Conservation (phyloP, 2,888 invertebrate species). For the Eupithecia centaureata region DNA sequence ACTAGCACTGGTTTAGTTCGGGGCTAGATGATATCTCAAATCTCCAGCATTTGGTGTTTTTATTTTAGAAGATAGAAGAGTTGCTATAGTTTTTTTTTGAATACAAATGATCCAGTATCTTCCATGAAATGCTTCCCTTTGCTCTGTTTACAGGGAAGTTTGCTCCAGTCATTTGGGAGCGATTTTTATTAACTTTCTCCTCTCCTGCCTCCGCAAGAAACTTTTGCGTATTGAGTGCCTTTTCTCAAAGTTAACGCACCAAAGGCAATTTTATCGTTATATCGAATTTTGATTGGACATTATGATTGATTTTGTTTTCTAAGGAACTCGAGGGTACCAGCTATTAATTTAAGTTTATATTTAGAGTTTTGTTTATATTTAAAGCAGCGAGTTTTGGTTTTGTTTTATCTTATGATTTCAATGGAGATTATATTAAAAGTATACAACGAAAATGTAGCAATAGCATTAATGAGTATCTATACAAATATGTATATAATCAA, state of each 20-base stretch:
- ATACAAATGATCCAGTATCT: constrained; percentile 47
- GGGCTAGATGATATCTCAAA: background rate
- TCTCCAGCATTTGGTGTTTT: background rate
- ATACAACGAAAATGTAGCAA: constrained; percentile 21
- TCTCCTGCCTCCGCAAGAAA: constrained; percentile 39
- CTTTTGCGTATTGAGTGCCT: constrained; percentile 50
- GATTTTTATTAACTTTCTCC: constrained; percentile 77
- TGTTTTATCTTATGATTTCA: background rate
- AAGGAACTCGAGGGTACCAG: constrained; percentile 12
- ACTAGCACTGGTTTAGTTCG: background rate
- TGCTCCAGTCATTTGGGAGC: constrained; percentile 73
- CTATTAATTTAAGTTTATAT: constrained; percentile 11
- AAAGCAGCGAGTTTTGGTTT: background rate
- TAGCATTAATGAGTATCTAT: constrained; percentile 34
- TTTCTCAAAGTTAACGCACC: constrained; percentile 68
- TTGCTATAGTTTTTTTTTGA: constrained; percentile 2
- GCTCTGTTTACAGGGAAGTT: constrained; percentile 74
- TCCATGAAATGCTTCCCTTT: constrained; percentile 22
- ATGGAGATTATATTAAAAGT: constrained; percentile 19
- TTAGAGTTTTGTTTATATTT: constrained; percentile 6
- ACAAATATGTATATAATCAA: constrained; percentile 29
- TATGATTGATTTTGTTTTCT: constrained; percentile 44
- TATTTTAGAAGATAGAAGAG: background rate
- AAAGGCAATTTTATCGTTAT: constrained; percentile 71
- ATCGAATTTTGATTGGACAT: constrained; percentile 65